Conservation (phyloP, 2,797 vertebrate species). For the Darevskia nairensis region DNA sequence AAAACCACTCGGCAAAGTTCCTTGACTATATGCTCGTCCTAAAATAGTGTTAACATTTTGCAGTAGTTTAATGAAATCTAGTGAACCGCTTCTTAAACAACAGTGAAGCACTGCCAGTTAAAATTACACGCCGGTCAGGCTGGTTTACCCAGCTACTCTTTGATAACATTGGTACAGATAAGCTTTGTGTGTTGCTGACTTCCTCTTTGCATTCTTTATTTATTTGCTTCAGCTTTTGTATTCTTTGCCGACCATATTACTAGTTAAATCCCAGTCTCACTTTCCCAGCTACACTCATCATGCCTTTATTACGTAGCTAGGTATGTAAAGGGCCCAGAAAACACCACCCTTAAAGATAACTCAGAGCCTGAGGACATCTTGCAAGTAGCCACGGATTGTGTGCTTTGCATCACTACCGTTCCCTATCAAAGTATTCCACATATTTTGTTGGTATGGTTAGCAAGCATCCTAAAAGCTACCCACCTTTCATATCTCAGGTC, state of each 20-base stretch:
- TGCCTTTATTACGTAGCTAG: not conserved
- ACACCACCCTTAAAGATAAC: not conserved
- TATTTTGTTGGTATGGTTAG: not conserved
- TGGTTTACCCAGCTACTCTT: constrained; percentile 13
- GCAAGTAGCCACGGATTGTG: not conserved
- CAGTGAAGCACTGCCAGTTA: not conserved
- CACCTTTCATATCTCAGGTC: not conserved
- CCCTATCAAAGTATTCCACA: not conserved
- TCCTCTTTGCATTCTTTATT: not conserved
- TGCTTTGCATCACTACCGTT: not conserved
- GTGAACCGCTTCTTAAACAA: not conserved
- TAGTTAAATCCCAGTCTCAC: not conserved
- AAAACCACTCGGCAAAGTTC: not conserved
- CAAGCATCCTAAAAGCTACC: not conserved
- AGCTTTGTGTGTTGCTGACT: not conserved
- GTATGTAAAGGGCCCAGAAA: not conserved
- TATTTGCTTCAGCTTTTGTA: not conserved
- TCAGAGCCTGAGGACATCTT: not conserved
- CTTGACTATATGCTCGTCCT: not conserved
- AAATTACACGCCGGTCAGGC: constrained; percentile 11
- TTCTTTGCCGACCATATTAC: not conserved
- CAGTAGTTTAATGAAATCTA: not conserved
- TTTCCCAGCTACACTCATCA: not conserved
- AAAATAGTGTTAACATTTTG: not conserved
- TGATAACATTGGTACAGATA: not conserved